Percentiles rank a stretch among this genome's conserved stretches.
Evolutionary conservation across 1,140 invertebrate genomes (phyloP).

Genomic region (Yoshiicerus persimilis): DNA sequence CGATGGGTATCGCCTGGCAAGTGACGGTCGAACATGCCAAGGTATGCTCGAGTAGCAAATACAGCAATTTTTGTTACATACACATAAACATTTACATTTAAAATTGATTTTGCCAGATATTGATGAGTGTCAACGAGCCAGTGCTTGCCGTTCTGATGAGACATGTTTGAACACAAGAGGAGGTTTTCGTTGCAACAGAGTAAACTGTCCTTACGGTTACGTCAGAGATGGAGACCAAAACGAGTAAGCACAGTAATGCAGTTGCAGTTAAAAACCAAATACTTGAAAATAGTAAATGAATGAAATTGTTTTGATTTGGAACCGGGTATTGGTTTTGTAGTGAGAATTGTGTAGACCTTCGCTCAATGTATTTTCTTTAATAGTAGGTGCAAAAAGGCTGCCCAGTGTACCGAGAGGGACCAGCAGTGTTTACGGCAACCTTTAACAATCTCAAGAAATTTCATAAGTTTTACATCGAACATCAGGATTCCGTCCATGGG

Average conservation of each 20-base stretch:
- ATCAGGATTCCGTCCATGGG: constrained; percentile 69
- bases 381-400: constrained; percentile 77
- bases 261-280: background rate
- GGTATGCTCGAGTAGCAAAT: constrained; percentile 56
- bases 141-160: constrained; percentile 61
- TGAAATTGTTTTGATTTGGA: too few relatives aligned
- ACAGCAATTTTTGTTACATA: background rate
- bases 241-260: constrained; percentile 63
- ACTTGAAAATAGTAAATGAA: background rate
- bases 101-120: constrained; percentile 65
- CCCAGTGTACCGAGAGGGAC: constrained; percentile 69
- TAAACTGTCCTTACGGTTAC: constrained; percentile 83
- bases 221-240: constrained; percentile 67
- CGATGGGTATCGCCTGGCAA: constrained; percentile 71
- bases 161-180: constrained; percentile 90
- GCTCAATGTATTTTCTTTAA: constrained; percentile 53
- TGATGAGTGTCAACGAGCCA: constrained; percentile 75
- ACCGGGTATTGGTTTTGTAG: too few relatives aligned
- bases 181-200: constrained; percentile 79
- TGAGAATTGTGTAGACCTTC: too few relatives aligned
- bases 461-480: constrained; percentile 84
- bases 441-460: constrained; percentile 84
- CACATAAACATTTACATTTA: background rate
- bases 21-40: constrained; percentile 71
- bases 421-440: constrained; percentile 72